Base-by-base conservation (phyloP, 2,113 vertebrate genomes). In the Athene noctua region DNA sequence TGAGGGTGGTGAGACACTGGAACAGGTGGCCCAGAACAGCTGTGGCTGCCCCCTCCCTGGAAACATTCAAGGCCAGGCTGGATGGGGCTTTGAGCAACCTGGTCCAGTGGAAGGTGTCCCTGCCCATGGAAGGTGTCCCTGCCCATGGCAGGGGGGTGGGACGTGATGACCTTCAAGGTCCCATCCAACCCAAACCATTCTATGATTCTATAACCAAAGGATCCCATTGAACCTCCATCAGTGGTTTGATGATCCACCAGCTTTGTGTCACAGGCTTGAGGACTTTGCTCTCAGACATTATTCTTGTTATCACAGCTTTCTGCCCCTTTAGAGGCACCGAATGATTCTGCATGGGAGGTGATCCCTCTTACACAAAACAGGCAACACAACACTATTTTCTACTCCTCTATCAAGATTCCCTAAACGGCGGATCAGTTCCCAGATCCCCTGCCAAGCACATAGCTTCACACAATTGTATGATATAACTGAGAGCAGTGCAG, bases 361-460 rank as follows among this genome's bases (percentile, higher is more conserved):
- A 61, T 51, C 58, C n/a, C 3, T 2, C 65, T 70, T 18, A 25
- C 30, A 67, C 23, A 54, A 54, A 77, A 51, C 29, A 80, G 58
- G 54, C 7, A n/a, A 52, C 59, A 62, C 21, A 72, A 8, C 38
- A 13, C 11, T 67, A 74, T 55, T 52, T 70, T 42, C 23, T 27
- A 54, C 2, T 13, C 9, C 46, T 57, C 58, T 20, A 2, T 9
- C 26, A 47, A 7, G 58, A 26, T 15, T 65, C 32, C 59, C 36
- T 17, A 40, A 40, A 47, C 58, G 34, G 46, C 2, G 2, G 52
- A 20, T 55, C 54, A 65, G 54, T 42, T 2, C 15, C 32, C 79
- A 32, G 42, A 58, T 26, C n/a, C 27, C n/a, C 62, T 0, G 0
- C 27, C 36, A 61, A 36, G 55, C 55, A 66, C 21, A 5, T 14